A percentile compares a stretch with the other conserved stretches of the same genome.
phyloP scores from a whole-genome alignment of 2,888 invertebrate genomes.

The Axea sp. region DNA sequence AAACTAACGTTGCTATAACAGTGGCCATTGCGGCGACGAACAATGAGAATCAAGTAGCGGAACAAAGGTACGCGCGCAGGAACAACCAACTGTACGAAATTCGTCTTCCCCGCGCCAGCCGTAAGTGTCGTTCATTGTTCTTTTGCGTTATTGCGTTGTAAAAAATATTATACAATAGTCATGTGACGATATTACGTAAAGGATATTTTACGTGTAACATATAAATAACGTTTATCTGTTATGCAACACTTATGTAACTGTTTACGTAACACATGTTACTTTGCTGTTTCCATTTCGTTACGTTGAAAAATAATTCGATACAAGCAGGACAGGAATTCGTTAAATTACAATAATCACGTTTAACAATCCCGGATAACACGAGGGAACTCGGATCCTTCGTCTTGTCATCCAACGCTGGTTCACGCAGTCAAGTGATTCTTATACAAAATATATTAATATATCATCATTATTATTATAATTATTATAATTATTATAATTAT shows the following conservation, averaged over 20 bases:
- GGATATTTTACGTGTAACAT: constrained; percentile 51
- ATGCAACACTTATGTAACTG: constrained; percentile 54
- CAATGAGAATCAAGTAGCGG: constrained; percentile 35
- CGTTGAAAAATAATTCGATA: constrained; percentile 45
- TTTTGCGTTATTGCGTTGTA: constrained; percentile 26
- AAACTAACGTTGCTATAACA: constrained; percentile 40
- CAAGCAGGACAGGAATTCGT: constrained; percentile 53
- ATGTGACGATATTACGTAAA: constrained; percentile 44
- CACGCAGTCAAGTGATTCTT: constrained; percentile 48
- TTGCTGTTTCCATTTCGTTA: constrained; percentile 17
- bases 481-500: too few relatives aligned
- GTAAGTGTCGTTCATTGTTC: constrained; percentile 41
- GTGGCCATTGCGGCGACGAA: constrained; percentile 21
- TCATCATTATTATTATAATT: constrained; percentile 34
- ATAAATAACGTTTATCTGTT: constrained; percentile 49
- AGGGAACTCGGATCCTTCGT: constrained; percentile 22
- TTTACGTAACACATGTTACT: constrained; percentile 39
- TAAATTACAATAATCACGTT: constrained; percentile 54
- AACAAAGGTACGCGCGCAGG: constrained; percentile 22
- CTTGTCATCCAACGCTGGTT: constrained; percentile 26
- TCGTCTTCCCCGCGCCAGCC: constrained; percentile 8
- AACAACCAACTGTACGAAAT: constrained; percentile 18
- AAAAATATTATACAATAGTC: constrained; percentile 50
- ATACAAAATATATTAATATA: constrained; percentile 57
- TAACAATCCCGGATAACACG: constrained; percentile 41